These are phyloP conservation scores for Cyphomyrus discorhynchus DNA, from an alignment of 2,113 vertebrate genomes.

Conservation along the genomic window DNA sequence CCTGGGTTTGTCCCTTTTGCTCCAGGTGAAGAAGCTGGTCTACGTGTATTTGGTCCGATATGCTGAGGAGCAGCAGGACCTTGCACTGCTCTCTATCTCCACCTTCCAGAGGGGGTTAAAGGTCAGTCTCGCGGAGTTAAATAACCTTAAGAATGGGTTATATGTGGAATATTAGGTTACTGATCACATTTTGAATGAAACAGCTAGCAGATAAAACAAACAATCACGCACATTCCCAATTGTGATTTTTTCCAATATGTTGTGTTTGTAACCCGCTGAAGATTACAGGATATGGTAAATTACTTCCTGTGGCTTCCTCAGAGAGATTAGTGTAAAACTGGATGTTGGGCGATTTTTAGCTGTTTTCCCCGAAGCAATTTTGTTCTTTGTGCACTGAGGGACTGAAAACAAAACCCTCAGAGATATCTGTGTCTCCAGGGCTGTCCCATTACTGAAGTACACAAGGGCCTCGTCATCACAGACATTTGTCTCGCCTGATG, in stretches of 20 bases:
- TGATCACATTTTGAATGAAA: neutral
- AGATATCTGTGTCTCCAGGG: neutral
- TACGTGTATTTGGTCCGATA: slow-evolving; percentile 97
- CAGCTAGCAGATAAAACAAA: neutral
- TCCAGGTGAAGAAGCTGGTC: slow-evolving; percentile 92
- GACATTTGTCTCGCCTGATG: neutral
- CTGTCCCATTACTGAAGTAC: neutral
- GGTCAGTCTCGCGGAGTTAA: slow-evolving; percentile 51
- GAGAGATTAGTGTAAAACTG: neutral
- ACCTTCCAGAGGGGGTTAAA: slow-evolving; percentile 95
- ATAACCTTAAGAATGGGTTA: neutral
- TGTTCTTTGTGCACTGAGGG: neutral
- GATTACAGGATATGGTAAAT: neutral
- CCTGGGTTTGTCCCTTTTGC: neutral
- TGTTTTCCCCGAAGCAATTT: neutral
- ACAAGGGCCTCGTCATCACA: neutral
- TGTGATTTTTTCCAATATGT: neutral
- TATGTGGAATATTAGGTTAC: neutral
- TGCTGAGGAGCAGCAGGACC: slow-evolving; percentile 92
- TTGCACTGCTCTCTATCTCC: slow-evolving; percentile 93
- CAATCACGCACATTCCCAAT: neutral
- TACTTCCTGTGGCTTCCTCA: neutral
- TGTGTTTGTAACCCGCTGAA: neutral
- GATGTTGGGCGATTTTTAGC: neutral
- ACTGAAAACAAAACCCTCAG: neutral